phyloP scores from a whole-genome alignment of 2,113 vertebrate species.

The Cercocebus atys region DNA sequence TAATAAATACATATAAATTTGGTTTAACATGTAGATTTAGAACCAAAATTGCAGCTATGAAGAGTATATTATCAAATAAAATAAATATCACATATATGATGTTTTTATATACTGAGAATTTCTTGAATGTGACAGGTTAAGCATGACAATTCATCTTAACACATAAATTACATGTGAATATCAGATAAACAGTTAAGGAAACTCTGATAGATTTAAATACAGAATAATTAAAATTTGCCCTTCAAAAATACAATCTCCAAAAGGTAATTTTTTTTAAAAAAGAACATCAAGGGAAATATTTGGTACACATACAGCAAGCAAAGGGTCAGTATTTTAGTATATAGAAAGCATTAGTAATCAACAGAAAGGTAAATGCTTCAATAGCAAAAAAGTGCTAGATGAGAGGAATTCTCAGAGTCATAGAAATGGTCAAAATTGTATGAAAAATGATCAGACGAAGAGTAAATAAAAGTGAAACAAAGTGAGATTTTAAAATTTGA shows the following conservation, averaged over 20 bases:
- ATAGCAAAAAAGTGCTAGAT: neutral
- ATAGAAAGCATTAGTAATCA: neutral
- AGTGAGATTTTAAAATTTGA: neutral
- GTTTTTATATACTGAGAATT: neutral
- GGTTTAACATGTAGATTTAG: neutral
- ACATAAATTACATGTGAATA: neutral
- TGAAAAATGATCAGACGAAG: neutral
- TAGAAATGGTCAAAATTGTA: neutral
- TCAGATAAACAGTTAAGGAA: neutral
- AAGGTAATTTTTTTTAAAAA: neutral
- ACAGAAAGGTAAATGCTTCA: neutral
- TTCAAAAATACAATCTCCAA: neutral
- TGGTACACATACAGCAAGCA: neutral
- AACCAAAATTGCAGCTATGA: neutral
- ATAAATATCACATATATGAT: neutral
- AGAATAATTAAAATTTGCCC: neutral
- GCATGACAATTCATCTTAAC: neutral
- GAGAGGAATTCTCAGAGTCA: neutral
- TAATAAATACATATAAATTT: neutral
- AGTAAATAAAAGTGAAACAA: neutral
- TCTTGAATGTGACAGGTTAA: neutral
- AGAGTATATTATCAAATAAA: slow-evolving; percentile 2
- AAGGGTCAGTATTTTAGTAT: neutral
- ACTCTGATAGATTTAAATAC: neutral
- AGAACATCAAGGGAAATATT: neutral